Evolutionary conservation across 2,797 vertebrate genomes (phyloP).

Genomic region (Balearica regulorum): DNA sequence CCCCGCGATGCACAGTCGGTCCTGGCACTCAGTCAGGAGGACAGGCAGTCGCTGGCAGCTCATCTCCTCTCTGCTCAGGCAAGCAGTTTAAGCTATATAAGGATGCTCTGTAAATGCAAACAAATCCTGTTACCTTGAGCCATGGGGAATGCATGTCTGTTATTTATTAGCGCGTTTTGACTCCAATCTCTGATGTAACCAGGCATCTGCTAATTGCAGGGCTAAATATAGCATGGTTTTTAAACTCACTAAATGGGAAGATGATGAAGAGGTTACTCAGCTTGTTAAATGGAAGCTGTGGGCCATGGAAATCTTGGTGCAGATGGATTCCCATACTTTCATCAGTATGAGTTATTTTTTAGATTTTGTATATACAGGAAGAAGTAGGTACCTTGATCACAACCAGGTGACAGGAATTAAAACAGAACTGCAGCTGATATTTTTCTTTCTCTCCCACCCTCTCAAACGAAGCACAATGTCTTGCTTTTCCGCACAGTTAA

Average conservation of each 20-base stretch:
- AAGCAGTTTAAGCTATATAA: not conserved
- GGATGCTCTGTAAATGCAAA: not conserved
- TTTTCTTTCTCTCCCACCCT: not conserved
- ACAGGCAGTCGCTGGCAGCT: not conserved
- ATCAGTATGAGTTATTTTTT: not conserved
- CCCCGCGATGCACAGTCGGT: not conserved
- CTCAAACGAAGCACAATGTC: not conserved
- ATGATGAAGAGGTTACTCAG: not conserved
- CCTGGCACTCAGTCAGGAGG: constrained; percentile 16
- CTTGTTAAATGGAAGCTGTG: not conserved
- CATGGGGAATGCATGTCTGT: not conserved
- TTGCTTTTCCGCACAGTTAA: not conserved
- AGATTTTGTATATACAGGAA: not conserved
- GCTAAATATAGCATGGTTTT: not conserved
- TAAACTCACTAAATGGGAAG: not conserved
- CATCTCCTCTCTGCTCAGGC: not conserved
- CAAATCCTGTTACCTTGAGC: not conserved
- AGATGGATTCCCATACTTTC: not conserved
- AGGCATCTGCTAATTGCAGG: not conserved
- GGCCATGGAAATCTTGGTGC: not conserved
- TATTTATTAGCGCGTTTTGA: not conserved
- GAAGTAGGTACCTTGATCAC: not conserved
- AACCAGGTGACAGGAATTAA: not conserved
- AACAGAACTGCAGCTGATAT: not conserved
- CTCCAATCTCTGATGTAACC: not conserved